Percentiles rank a stretch among this genome's conserved stretches.
phyloP scores from a whole-genome alignment of 2,113 vertebrate genomes.

The Nymphicus hollandicus region DNA sequence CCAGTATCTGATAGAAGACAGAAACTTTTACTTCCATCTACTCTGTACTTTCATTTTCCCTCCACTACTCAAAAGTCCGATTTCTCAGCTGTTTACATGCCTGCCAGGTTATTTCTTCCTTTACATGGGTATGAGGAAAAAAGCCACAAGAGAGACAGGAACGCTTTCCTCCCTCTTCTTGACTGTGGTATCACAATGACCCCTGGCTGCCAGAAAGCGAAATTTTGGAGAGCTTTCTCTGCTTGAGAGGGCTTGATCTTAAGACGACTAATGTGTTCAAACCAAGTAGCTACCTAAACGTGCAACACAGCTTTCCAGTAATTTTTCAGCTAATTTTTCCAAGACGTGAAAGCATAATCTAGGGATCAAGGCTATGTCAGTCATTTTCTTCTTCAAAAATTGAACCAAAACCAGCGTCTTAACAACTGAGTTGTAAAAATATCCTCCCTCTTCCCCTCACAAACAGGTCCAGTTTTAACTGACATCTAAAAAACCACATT shows the following conservation, averaged over 20 bases:
- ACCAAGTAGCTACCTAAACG: background rate
- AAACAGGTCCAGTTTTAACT: background rate
- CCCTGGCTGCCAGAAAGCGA: background rate
- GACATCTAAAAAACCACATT: background rate
- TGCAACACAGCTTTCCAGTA: background rate
- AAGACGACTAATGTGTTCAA: background rate
- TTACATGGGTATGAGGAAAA: background rate
- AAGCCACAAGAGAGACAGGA: background rate
- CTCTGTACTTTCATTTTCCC: background rate
- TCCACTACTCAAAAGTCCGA: background rate
- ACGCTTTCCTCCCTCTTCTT: fast-evolving
- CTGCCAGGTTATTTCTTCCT: background rate
- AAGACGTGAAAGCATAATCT: background rate
- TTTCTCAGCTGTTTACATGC: background rate
- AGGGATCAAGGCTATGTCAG: background rate
- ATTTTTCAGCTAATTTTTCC: background rate
- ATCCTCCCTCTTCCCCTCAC: background rate
- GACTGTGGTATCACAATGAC: background rate
- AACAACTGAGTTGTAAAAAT: background rate
- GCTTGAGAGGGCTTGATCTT: background rate
- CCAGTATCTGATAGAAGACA: background rate
- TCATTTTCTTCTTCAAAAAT: background rate
- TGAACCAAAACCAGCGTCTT: background rate
- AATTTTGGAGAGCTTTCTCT: background rate
- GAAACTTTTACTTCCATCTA: background rate